Evolutionary conservation across 1,140 invertebrate genomes (phyloP), one percentile per base, ranked within the genome.

Genomic region (Eurosta solidaginis): DNA sequence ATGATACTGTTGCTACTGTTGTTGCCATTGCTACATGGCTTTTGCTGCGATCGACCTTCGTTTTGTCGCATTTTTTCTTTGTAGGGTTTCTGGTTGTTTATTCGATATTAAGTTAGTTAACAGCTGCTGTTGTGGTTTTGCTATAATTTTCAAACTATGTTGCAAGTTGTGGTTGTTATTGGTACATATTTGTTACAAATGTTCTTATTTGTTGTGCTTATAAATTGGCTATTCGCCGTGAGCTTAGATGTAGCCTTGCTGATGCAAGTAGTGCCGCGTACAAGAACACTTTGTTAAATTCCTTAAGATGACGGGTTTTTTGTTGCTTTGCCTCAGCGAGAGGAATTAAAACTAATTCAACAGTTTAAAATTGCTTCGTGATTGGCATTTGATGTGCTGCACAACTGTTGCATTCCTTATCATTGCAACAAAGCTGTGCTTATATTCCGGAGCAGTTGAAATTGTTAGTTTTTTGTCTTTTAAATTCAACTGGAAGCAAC

Each of bases 311-410:
- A 42, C 33, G 36, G 40, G 3, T 68, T 68, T 36, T n/a, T n/a
- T n/a, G n/a, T n/a, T n/a, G n/a, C n/a, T n/a, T 40, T 68, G 59
- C 59, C 1, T 22, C 59, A 40, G n/a, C 7, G 59, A 20, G 36
- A 2, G 33, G 22, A 68, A 68, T 68, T 68, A 68, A 68, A 68
- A 40, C 22, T 36, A 40, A 68, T 68, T 68, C 59, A 68, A 22
- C 36, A 68, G 59, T 68, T 68, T 68, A 68, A 68, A 68, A 68
- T 68, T 68, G 59, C 40, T 68, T 40, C 59, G 33, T 68, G 59
- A 40, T 68, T 42, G 36, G 33, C 36, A 68, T 36, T 42, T 68
- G 12, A 40, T 68, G 17, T 10, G 27, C 0, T 20, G 17, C 33
- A 40, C 20, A 40, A 12, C 59, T 40, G 33, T 68, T 68, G 36